A percentile compares a stretch with the other conserved stretches of the same genome.
Conservation (phyloP, 2,113 vertebrate genomes). For the Triplophysa dalaica region DNA sequence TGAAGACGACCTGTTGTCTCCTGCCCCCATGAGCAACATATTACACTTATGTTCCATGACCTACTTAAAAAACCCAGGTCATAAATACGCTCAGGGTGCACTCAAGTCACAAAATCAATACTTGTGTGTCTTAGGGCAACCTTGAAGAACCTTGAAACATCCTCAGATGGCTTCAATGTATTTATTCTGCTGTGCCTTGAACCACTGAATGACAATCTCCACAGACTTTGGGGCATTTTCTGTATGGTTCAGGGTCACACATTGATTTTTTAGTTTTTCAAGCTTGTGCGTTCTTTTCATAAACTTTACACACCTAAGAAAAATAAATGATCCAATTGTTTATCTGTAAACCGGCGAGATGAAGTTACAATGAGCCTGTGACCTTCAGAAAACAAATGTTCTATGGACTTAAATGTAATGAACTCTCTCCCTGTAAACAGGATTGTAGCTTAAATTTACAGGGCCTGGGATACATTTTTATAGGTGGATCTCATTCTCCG, state of each 20-base stretch:
- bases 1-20: background rate
- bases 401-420: conserved; percentile 24
- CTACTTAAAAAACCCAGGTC: background rate
- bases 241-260: conserved; percentile 56
- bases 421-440: conserved; percentile 30
- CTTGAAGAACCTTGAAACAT: conserved; percentile 30
- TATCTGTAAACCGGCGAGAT: conserved; percentile 75
- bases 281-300: conserved; percentile 58
- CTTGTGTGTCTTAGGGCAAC: conserved; percentile 12
- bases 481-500: too few species aligned
- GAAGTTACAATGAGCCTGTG: conserved; percentile 72
- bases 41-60: background rate
- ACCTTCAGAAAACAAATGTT: conserved; percentile 73
- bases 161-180: conserved; percentile 31
- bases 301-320: conserved; percentile 61
- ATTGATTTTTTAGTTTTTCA: conserved; percentile 69
- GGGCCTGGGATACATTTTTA: too few species aligned
- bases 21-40: background rate
- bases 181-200: conserved; percentile 31
- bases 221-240: conserved; percentile 56
- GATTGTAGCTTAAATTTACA: background rate
- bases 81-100: conserved; percentile 16
- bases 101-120: conserved; percentile 36
- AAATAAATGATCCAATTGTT: conserved; percentile 79
- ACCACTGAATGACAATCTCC: conserved; percentile 61